These are phyloP conservation scores for Melanocharis versteri DNA, from an alignment of 2,113 vertebrate species.

Conservation along the genomic window DNA sequence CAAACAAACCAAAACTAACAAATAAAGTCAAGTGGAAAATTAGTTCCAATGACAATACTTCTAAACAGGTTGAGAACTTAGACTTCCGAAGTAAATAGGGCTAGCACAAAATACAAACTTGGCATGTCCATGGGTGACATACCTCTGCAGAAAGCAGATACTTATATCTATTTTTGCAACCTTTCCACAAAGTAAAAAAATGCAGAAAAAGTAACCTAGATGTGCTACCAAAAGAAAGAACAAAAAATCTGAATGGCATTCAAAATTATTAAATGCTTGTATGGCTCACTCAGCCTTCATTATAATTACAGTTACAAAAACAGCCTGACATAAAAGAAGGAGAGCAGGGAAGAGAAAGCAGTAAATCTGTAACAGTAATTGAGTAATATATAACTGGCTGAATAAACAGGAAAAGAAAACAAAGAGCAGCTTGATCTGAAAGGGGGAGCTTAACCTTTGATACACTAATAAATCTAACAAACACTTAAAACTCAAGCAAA, in stretches of 20 bases:
- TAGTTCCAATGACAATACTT: background rate
- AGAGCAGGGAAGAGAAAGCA: background rate
- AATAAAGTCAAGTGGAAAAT: background rate
- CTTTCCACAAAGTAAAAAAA: background rate
- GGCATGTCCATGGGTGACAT: background rate
- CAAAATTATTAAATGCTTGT: background rate
- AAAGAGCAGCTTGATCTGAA: constrained; percentile 53
- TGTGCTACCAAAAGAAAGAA: background rate
- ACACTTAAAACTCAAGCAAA: constrained; percentile 28
- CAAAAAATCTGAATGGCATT: background rate
- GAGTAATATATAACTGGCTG: constrained; percentile 60
- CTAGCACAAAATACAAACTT: background rate
- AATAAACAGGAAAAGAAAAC: constrained; percentile 65
- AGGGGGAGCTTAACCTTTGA: constrained; percentile 62
- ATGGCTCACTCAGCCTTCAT: background rate
- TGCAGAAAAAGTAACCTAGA: background rate
- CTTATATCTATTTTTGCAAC: background rate
- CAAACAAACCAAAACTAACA: background rate
- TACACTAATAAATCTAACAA: constrained; percentile 55
- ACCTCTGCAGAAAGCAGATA: background rate
- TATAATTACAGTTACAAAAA: background rate
- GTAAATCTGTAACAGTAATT: constrained; percentile 62
- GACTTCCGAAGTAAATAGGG: background rate
- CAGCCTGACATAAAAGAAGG: background rate
- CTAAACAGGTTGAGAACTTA: background rate